Evolutionary conservation across 2,797 vertebrate species (phyloP), one percentile per base, ranked within the genome.

Genomic region (Cossypha dichroa): DNA sequence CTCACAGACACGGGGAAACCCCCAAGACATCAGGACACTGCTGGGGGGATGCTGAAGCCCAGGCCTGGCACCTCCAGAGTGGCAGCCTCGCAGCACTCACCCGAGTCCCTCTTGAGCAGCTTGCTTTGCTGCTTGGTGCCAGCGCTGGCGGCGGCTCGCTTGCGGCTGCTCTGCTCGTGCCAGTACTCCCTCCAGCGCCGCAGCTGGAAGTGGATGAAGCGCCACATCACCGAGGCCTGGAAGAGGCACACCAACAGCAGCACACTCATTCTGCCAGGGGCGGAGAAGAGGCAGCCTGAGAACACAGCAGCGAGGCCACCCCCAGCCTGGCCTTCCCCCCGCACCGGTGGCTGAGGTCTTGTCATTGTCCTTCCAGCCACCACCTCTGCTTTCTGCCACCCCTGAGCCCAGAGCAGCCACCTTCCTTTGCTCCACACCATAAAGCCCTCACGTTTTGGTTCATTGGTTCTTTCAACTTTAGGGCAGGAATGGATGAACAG

Each of bases 221-320:
- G 98, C 99, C 99, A 99, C 97, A 99, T 99, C 84, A 99, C 98
- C 98, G 99, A 99, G 59, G 99, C 99, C 97, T 99, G 99, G 86
- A 98, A 99, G 58, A 99, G 97, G 94, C 99, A 99, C 87, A 99
- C 98, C 98, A 99, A 97, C 88, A 99, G 98, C 91, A 99, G 97
- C 97, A 99, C 98, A 22, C 97, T 98, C 98, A 99, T 98, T 98
- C 99, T 99, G 97, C 15, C 16, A 88, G 51, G 94, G 85, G 79
- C 0, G 33, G 91, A 96, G 93, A 96, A 95, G 92, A 87, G 74
- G 66, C 49, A 79, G 63, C 78, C 63, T 96, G 93, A 95, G 90
- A 97, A 96, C 22, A 72, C 54, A 90, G 56, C 28, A 91, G 54
- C 2, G 2, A 88, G 82, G 91, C 78, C 68, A 85, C 64, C 58